Evolutionary conservation across 2,888 invertebrate genomes (phyloP).

Genomic region (Scaptomyza tumidula): DNA sequence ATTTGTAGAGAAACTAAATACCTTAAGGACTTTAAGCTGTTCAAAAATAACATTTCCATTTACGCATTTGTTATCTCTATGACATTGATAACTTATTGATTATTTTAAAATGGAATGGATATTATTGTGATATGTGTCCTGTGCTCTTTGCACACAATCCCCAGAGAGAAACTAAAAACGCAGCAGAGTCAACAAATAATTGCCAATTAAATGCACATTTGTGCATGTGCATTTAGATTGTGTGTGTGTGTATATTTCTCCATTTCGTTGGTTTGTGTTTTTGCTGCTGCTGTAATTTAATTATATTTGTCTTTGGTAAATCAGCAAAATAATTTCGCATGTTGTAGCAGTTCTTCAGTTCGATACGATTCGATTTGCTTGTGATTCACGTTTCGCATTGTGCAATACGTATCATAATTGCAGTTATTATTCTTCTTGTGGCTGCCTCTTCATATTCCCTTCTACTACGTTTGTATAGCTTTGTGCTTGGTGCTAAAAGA

Average conservation of each 20-base stretch:
- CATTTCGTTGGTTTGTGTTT: slow-evolving; percentile 10
- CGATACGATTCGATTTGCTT: slow-evolving; percentile 10
- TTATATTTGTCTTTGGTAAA: slow-evolving; percentile 78
- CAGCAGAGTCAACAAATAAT: slow-evolving; percentile 60
- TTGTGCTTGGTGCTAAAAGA: slow-evolving; percentile 36
- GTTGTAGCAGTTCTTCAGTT: slow-evolving; percentile 49
- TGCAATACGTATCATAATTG: slow-evolving; percentile 60
- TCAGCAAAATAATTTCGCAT: slow-evolving; percentile 74
- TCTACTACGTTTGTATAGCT: slow-evolving; percentile 1
- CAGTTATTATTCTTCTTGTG: slow-evolving; percentile 58
- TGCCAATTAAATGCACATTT: slow-evolving; percentile 74
- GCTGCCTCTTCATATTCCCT: neutral
- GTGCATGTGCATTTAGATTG: slow-evolving; percentile 18
- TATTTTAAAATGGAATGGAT: neutral
- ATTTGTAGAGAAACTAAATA: neutral
- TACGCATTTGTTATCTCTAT: neutral
- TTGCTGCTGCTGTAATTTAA: slow-evolving; percentile 65
- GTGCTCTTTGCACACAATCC: neutral
- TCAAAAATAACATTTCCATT: neutral
- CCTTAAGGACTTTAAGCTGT: neutral
- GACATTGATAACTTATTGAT: slow-evolving; percentile 2
- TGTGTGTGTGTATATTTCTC: no score
- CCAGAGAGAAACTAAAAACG: slow-evolving; percentile 21
- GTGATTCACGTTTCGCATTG: slow-evolving; percentile 44
- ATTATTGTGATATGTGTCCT: slow-evolving; percentile 5